Base-by-base conservation (phyloP, 1,140 invertebrate species). In the Lerema accius region DNA sequence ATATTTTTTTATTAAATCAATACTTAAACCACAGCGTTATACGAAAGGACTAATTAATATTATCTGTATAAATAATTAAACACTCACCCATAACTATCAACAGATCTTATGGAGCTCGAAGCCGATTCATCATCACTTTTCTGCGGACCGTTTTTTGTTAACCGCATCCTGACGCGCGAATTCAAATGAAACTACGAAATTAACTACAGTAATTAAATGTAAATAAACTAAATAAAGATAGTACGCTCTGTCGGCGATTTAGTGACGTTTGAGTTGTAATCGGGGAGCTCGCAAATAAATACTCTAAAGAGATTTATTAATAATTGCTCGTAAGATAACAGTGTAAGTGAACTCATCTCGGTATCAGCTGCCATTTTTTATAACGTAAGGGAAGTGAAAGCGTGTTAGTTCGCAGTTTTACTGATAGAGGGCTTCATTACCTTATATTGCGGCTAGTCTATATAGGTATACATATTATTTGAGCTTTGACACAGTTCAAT, bases 81-180 rank as follows among this genome's bases (percentile, higher is more conserved):
- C 51, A 74, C 78, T 80, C 43, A 87, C 82, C 81, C 82, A 68
- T 75, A 86, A 74, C 78, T 82, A 49, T 76, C 80, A 10, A 69
- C 51, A 3, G 84, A 80, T 51, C 64, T 46, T n/a, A 84, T 62
- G 5, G 84, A 86, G 48, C 79, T 86, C 4, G 77, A 63, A 1
- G 75, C 70, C 0, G 83, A 82, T 42, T 74, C 77, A 11, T 71
- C 68, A 14, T 73, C 75, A 28, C 68, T 63, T 37, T 71, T 71
- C 14, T 69, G 35, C 23, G 11, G 43, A 37, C 51, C 51, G 46
- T 63, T 59, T 39, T 45, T 65, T 64, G 65, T 63, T 6, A 67
- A 67, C 26, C 78, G 70, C 78, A 80, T 80, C 45, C 61, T 74
- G 26, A 40, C 51, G 46, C 17, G 0, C 23, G 6, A 32, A 9